Percentiles rank a stretch among this genome's conserved stretches.
Conservation (phyloP, 92 coral and sea anemone species). For the Epizoanthus rinbou region DNA sequence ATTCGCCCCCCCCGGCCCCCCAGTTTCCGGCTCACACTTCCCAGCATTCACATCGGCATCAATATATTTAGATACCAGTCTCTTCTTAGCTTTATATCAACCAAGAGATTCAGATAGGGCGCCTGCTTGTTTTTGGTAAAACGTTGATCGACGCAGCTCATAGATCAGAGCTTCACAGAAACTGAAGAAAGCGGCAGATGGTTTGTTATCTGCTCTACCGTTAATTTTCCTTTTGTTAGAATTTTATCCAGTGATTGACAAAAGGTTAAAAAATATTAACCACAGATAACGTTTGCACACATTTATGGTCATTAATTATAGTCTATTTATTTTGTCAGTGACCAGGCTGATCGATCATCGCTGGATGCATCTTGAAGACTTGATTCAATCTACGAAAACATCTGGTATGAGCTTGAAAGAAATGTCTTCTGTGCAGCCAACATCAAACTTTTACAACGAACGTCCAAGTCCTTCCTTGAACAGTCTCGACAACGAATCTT, state of each 20-base stretch:
- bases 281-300: background rate
- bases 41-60: no score
- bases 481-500: background rate
- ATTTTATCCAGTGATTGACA: background rate
- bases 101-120: no score
- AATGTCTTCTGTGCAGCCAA: background rate
- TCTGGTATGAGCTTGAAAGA: background rate
- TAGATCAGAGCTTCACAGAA: no score
- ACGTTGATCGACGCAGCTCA: no score
- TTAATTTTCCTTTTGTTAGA: background rate
- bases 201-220: no score
- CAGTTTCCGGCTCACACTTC: no score
- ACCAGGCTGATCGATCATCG: no score
- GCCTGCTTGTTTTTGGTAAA: no score
- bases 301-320: background rate
- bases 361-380: background rate
- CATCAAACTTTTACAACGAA: background rate
- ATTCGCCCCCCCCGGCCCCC: no score
- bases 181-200: no score
- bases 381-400: background rate
- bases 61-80: no score
- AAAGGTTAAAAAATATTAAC: background rate
- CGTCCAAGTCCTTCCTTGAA: background rate
- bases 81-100: no score
- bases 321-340: background rate